Conservation (phyloP, 2,113 vertebrate genomes). For the Athene noctua region DNA sequence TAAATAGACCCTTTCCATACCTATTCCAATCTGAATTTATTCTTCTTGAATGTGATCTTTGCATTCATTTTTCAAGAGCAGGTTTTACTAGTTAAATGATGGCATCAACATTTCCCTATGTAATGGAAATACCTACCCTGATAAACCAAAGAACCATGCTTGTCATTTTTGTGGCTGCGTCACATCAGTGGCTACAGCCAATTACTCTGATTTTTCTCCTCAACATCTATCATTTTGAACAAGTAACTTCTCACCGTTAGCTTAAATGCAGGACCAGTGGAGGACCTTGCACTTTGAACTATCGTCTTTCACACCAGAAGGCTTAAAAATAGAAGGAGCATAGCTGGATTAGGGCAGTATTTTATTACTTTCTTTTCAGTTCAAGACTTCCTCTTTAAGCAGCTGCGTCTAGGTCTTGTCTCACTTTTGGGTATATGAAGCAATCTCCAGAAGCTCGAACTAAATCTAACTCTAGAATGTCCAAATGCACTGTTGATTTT, state of each 20-base stretch:
- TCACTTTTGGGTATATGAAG: not conserved
- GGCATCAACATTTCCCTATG: not conserved
- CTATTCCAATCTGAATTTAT: not conserved
- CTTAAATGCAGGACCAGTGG: not conserved
- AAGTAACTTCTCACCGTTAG: not conserved
- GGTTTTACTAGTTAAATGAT: not conserved
- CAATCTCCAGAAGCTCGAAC: not conserved
- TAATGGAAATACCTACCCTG: not conserved
- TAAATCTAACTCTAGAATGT: not conserved
- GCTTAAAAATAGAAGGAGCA: not conserved
- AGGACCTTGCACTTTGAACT: not conserved
- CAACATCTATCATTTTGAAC: not conserved
- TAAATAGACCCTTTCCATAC: not conserved
- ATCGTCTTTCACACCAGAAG: not conserved
- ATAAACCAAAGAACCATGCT: not conserved
- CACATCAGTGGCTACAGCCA: not conserved
- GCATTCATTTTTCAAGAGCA: not conserved
- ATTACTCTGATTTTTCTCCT: not conserved
- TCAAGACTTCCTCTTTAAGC: constrained; percentile 7
- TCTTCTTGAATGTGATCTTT: not conserved
- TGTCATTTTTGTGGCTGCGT: not conserved
- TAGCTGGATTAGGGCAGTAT: not conserved
- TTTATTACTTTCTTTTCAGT: not conserved
- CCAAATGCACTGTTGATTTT: not conserved
- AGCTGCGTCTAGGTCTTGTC: not conserved